A percentile compares a stretch with the other conserved stretches of the same genome.
These are phyloP conservation scores for Rotaria sp. DNA, from an alignment of 2,888 invertebrate species.

Conservation along the genomic window DNA sequence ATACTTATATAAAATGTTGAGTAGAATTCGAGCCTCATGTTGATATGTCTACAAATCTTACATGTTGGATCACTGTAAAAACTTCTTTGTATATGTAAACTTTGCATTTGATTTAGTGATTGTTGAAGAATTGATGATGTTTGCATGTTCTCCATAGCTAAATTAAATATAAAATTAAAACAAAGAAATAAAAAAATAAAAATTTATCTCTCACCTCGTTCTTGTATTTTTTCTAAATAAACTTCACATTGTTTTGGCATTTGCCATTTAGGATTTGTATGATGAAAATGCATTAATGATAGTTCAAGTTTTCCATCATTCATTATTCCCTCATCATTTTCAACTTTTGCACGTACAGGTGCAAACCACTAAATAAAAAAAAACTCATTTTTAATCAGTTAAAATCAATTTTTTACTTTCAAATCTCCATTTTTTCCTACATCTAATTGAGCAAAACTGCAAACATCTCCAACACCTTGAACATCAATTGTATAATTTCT, in stretches of 20 bases:
- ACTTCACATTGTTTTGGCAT: constrained; percentile 32
- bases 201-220: not conserved
- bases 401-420: not conserved
- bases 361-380: not conserved
- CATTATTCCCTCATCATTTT: not conserved
- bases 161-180: not conserved
- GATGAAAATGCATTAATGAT: constrained; percentile 78
- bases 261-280: constrained; percentile 42
- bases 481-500: constrained; percentile 39
- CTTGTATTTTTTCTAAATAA: constrained; percentile 38
- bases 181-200: not conserved
- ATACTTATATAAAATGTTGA: no score
- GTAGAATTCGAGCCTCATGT: no score
- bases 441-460: constrained; percentile 39
- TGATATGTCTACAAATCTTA: not conserved
- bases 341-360: not conserved
- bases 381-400: not conserved
- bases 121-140: not conserved
- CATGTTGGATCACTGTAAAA: not conserved
- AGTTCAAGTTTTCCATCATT: constrained; percentile 92
- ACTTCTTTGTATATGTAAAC: not conserved
- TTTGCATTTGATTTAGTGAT: not conserved
- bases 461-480: constrained; percentile 39
- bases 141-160: not conserved
- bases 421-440: constrained; percentile 30